Percentiles rank a stretch among this genome's conserved stretches.
phyloP scores from a whole-genome alignment of 2,113 vertebrate species.

The Tamias sibiricus region DNA sequence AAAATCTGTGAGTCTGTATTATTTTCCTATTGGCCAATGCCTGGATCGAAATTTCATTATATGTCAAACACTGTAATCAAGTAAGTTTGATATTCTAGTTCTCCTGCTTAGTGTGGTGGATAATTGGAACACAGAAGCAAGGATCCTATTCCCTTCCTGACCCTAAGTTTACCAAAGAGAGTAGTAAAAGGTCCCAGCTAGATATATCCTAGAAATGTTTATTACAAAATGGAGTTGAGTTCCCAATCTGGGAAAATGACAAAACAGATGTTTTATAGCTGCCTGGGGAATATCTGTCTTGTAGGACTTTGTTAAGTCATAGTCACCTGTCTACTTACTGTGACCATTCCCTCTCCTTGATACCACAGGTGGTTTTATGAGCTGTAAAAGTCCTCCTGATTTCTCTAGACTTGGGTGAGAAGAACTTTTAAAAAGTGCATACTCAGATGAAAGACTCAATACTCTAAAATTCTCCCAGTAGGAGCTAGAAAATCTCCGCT shows the following conservation, averaged over 20 bases:
- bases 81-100: background rate
- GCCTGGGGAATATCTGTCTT: background rate
- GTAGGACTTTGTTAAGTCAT: background rate
- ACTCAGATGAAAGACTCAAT: background rate
- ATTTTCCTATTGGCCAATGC: background rate
- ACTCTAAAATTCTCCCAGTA: background rate
- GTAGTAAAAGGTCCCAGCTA: background rate
- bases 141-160: background rate
- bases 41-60: background rate
- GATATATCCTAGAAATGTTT: constrained; percentile 41
- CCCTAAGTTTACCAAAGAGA: constrained; percentile 1
- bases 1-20: background rate
- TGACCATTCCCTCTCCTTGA: background rate
- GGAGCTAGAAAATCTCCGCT: background rate
- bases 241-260: constrained; percentile 57
- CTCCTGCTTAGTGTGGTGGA: background rate
- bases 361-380: background rate
- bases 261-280: constrained; percentile 6
- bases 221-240: constrained; percentile 58
- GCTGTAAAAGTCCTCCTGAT: background rate
- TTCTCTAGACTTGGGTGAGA: background rate
- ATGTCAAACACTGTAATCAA: constrained; percentile 2
- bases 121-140: background rate
- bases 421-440: constrained; percentile 50
- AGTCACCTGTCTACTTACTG: background rate